These are phyloP conservation scores for Ctenomys sociabilis DNA, from an alignment of 2,113 vertebrate species.

Conservation along the genomic window DNA sequence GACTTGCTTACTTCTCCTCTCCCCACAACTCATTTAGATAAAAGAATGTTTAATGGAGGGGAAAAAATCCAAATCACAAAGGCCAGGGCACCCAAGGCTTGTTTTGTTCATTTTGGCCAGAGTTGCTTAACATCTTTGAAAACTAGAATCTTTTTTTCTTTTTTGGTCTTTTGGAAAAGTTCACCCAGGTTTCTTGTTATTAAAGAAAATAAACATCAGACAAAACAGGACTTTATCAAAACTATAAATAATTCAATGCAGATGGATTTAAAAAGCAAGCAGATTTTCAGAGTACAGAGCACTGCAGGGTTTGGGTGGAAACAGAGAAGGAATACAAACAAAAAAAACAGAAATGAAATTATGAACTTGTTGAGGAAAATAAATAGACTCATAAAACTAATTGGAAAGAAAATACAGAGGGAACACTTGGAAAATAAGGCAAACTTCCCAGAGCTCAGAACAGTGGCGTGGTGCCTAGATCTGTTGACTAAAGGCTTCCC, in stretches of 20 bases:
- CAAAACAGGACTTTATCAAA: slow-evolving; percentile 85
- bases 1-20: slow-evolving; percentile 47
- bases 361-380: slow-evolving; percentile 76
- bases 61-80: slow-evolving; percentile 30
- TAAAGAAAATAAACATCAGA: slow-evolving; percentile 88
- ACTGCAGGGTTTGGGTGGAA: slow-evolving; percentile 73
- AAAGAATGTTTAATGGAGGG: slow-evolving; percentile 64
- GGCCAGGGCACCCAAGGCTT: slow-evolving; percentile 75
- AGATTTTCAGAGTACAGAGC: slow-evolving; percentile 77
- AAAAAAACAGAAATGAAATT: slow-evolving; percentile 61
- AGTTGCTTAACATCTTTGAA: slow-evolving; percentile 79
- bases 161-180: slow-evolving; percentile 83
- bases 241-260: slow-evolving; percentile 88
- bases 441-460: slow-evolving; percentile 30
- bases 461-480: accelerated
- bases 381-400: slow-evolving; percentile 76
- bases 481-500: neutral
- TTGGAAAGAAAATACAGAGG: slow-evolving; percentile 69
- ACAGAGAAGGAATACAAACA: slow-evolving; percentile 77
- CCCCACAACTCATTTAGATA: slow-evolving; percentile 60
- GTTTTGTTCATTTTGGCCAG: slow-evolving; percentile 85
- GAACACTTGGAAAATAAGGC: slow-evolving; percentile 35
- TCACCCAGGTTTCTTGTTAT: slow-evolving; percentile 85
- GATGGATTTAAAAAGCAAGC: slow-evolving; percentile 84
- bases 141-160: slow-evolving; percentile 76